These are phyloP conservation scores for Gandaritis pyraliata DNA, from an alignment of 2,888 invertebrate species.

Conservation along the genomic window DNA sequence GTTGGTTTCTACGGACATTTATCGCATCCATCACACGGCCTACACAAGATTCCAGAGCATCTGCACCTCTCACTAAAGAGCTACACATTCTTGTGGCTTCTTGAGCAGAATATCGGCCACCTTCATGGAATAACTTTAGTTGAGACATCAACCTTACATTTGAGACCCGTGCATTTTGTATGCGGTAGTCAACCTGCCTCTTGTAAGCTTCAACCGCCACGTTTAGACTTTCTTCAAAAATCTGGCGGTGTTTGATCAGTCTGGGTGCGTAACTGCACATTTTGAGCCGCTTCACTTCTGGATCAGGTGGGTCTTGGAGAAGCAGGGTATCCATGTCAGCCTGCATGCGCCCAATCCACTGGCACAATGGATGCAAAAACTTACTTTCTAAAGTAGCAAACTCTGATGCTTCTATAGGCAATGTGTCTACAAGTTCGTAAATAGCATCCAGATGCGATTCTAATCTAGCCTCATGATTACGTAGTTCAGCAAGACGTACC, in stretches of 20 bases:
- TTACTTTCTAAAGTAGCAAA: slow-evolving; percentile 56
- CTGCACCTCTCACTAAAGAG: slow-evolving; percentile 56
- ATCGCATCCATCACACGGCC: slow-evolving; percentile 53
- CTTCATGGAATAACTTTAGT: slow-evolving; percentile 62
- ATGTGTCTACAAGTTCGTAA: slow-evolving; percentile 51
- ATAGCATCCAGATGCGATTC: slow-evolving; percentile 66
- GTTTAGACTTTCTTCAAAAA: slow-evolving; percentile 64
- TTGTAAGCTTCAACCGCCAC: slow-evolving; percentile 52
- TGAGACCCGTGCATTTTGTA: slow-evolving; percentile 68
- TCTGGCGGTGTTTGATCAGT: slow-evolving; percentile 55
- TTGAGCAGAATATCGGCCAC: slow-evolving; percentile 60
- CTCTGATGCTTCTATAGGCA: slow-evolving; percentile 56
- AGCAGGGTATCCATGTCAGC: slow-evolving; percentile 51
- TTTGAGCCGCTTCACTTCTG: slow-evolving; percentile 61
- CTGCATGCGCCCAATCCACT: slow-evolving; percentile 58
- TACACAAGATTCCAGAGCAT: slow-evolving; percentile 61
- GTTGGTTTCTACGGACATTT: slow-evolving; percentile 53
- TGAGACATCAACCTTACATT: slow-evolving; percentile 64
- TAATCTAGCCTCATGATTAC: slow-evolving; percentile 61
- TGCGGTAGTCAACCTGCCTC: slow-evolving; percentile 51
- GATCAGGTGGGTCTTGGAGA: slow-evolving; percentile 47
- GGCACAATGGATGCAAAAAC: slow-evolving; percentile 61
- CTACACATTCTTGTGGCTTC: slow-evolving; percentile 59
- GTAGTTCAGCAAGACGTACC: slow-evolving; percentile 58
- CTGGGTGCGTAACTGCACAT: slow-evolving; percentile 67